Evolutionary conservation across 2,797 vertebrate species (phyloP), one percentile per base, ranked within the genome.

Genomic region (Enteromius argenteus): DNA sequence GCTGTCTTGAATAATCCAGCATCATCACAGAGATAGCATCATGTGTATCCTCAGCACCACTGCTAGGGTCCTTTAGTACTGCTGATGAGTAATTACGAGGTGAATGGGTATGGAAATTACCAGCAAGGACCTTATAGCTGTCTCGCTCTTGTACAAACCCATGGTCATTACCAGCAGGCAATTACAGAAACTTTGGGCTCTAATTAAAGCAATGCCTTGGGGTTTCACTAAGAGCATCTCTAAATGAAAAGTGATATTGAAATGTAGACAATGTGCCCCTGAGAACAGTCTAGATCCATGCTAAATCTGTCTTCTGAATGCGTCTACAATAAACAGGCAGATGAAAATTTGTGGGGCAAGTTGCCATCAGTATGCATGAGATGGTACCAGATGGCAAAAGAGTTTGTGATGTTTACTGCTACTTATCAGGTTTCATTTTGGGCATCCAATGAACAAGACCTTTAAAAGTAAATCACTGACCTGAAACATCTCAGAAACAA

Each of bases 381-480:
- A 87, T 75, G 76, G 21, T 60, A 67, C 67, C 87, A 90, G 87
- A 88, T 86, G 86, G 72, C 66, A 81, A 69, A 84, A 37, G 80
- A 80, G 67, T 83, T 87, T 72, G 72, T 83, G 83, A 85, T 86
- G 88, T 87, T 86, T 74, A 84, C 39, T 81, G 83, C 64, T n/a
- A 77, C 80, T 86, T 62, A 83, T 89, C 82, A 84, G 80, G 80
- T 87, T 87, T 86, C 84, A 83, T 78, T 81, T 53, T 80, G 71
- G 44, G 21, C 79, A 79, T 84, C 67, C 82, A 86, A 82, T 87
- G 84, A 86, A 78, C 8, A 51, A 73, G 51, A 84, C 56, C 66
- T 84, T 75, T 66, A 85, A 76, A 49, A 86, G 76, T 74, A 84
- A 78, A 81, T 80, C 49, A 53, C 49, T 69, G 85, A 60, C 35